Evolutionary conservation across 2,113 vertebrate species (phyloP).

Genomic region (Cryptomyrus ogoouensis): DNA sequence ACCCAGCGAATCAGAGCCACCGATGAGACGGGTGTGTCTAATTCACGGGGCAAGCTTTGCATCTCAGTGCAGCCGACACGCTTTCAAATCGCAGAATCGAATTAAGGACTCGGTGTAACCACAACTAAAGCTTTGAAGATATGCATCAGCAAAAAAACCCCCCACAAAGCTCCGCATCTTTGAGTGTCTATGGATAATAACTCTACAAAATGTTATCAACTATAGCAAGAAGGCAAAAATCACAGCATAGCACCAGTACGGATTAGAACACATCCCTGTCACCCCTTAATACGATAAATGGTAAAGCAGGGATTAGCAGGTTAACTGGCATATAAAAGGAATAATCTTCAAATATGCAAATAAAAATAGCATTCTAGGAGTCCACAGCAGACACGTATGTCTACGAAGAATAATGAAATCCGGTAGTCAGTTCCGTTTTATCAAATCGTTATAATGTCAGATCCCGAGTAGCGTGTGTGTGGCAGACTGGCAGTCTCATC

Average conservation of each 20-base stretch:
- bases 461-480: background rate
- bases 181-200: background rate
- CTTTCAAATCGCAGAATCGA: conserved; percentile 4
- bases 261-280: background rate
- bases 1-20: background rate
- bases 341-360: conserved; percentile 15
- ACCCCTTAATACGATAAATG: background rate
- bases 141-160: background rate
- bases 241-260: background rate
- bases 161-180: background rate
- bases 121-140: background rate
- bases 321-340: background rate
- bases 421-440: background rate
- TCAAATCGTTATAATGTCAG: background rate
- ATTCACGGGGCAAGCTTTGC: conserved; percentile 13
- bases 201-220: background rate
- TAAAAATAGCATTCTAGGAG: background rate
- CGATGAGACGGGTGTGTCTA: background rate
- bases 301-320: background rate
- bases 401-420: background rate
- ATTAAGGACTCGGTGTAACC: background rate
- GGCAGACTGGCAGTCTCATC: background rate
- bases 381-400: background rate
- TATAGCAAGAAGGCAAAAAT: background rate
- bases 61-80: background rate